Evolutionary conservation across 1,140 invertebrate species (phyloP).

Genomic region (Microplitis mediator): DNA sequence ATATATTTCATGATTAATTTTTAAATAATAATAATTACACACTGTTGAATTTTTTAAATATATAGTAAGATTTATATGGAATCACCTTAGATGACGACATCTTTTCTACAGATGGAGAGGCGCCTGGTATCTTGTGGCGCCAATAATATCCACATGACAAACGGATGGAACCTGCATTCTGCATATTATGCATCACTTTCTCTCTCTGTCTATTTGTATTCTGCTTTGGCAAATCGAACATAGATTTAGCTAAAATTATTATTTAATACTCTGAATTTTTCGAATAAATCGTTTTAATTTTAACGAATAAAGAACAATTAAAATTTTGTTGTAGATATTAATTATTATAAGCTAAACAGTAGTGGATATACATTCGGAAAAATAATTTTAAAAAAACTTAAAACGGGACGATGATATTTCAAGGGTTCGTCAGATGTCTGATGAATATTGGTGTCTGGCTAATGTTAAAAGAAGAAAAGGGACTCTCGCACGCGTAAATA

Average conservation of each 20-base stretch:
- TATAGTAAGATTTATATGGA: too few relatives aligned
- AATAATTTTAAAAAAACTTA: neutral
- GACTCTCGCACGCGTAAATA: conserved; percentile 27
- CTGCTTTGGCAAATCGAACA: neutral
- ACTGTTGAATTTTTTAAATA: too few relatives aligned
- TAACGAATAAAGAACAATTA: too few relatives aligned
- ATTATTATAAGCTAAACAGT: too few relatives aligned
- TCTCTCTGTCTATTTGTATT: too few relatives aligned
- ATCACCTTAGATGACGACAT: conserved; percentile 27
- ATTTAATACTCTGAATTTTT: too few relatives aligned
- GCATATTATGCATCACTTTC: neutral
- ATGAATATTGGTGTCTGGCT: conserved; percentile 47
- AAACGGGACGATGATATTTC: conserved; percentile 23
- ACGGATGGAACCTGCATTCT: neutral
- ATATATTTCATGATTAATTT: too few relatives aligned
- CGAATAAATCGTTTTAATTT: too few relatives aligned
- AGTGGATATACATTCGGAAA: neutral
- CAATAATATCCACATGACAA: conserved; percentile 32
- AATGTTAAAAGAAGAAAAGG: conserved; percentile 49
- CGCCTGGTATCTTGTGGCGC: conserved; percentile 59
- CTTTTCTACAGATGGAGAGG: conserved; percentile 60
- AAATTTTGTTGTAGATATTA: too few relatives aligned
- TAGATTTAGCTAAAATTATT: too few relatives aligned
- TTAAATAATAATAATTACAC: too few relatives aligned
- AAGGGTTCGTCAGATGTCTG: conserved; percentile 44